phyloP scores from a whole-genome alignment of 2,888 invertebrate species.

The Cylloceria caligata region DNA sequence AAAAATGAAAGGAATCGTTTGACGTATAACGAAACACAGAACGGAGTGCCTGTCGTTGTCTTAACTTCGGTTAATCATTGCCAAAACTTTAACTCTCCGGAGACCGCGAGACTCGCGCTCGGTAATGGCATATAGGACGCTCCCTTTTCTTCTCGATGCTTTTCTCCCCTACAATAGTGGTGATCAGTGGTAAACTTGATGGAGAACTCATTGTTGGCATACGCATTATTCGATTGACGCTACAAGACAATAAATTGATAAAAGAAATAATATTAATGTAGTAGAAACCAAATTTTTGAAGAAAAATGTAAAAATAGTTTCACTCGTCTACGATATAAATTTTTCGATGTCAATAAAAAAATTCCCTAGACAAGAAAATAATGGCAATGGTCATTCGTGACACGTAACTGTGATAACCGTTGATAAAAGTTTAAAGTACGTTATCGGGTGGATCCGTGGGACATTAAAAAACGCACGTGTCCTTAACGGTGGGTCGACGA shows the following conservation, averaged over 20 bases:
- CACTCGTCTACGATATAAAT: constrained; percentile 28
- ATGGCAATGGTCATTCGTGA: constrained; percentile 79
- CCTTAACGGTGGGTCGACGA: constrained; percentile 80
- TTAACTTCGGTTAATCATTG: constrained; percentile 80
- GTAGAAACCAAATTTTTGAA: background rate
- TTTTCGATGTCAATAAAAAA: constrained; percentile 22
- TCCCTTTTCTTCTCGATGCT: constrained; percentile 63
- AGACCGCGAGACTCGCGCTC: constrained; percentile 74
- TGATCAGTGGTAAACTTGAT: constrained; percentile 66
- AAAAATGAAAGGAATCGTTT: constrained; percentile 31
- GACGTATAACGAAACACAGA: constrained; percentile 57
- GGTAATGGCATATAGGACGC: constrained; percentile 80
- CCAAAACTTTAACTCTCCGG: constrained; percentile 79
- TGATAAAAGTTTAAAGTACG: constrained; percentile 84
- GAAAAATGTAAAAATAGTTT: constrained; percentile 9
- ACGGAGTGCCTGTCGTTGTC: constrained; percentile 69
- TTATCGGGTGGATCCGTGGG: constrained; percentile 82
- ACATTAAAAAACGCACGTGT: constrained; percentile 84
- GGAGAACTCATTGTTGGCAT: constrained; percentile 34
- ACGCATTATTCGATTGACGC: constrained; percentile 15
- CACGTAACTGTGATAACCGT: constrained; percentile 82
- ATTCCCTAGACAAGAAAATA: constrained; percentile 36
- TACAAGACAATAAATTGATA: background rate
- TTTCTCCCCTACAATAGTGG: constrained; percentile 70
- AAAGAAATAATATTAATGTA: background rate